Evolutionary conservation across 2,797 vertebrate genomes (phyloP).

Genomic region (Aythya fuligula): DNA sequence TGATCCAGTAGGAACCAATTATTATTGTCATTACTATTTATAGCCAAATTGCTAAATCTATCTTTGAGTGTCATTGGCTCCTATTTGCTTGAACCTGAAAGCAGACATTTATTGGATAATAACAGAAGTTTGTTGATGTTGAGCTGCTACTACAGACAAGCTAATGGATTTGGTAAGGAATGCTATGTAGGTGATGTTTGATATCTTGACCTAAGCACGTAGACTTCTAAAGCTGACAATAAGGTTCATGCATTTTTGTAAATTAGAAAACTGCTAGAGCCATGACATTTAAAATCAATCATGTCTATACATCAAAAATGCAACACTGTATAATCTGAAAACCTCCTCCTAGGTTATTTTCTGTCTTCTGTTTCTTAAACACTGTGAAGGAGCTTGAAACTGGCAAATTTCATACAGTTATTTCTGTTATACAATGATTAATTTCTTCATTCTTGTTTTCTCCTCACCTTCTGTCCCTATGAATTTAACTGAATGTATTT

Average conservation of each 20-base stretch:
- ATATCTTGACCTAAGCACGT: not conserved
- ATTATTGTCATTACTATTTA: not conserved
- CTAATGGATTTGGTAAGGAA: not conserved
- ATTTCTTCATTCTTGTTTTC: not conserved
- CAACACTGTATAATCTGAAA: not conserved
- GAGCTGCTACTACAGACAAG: not conserved
- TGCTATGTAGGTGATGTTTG: not conserved
- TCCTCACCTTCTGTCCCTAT: not conserved
- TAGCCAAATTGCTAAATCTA: not conserved
- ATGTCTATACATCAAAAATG: not conserved
- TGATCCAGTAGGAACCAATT: not conserved
- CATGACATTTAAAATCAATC: slow-evolving; percentile 10
- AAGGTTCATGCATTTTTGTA: not conserved
- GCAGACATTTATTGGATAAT: not conserved
- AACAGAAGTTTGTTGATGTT: not conserved
- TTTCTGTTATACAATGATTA: not conserved
- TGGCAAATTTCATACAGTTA: not conserved
- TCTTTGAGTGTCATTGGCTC: not conserved
- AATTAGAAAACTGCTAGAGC: not conserved
- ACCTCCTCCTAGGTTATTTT: not conserved
- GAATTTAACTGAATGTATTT: not conserved
- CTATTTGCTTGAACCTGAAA: not conserved
- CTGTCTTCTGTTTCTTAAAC: not conserved
- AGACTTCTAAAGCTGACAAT: not conserved
- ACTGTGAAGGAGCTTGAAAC: not conserved